A percentile compares a stretch with the other conserved stretches of the same genome.
These are phyloP conservation scores for Alauda arvensis DNA, from an alignment of 2,797 vertebrate genomes.

Conservation along the genomic window DNA sequence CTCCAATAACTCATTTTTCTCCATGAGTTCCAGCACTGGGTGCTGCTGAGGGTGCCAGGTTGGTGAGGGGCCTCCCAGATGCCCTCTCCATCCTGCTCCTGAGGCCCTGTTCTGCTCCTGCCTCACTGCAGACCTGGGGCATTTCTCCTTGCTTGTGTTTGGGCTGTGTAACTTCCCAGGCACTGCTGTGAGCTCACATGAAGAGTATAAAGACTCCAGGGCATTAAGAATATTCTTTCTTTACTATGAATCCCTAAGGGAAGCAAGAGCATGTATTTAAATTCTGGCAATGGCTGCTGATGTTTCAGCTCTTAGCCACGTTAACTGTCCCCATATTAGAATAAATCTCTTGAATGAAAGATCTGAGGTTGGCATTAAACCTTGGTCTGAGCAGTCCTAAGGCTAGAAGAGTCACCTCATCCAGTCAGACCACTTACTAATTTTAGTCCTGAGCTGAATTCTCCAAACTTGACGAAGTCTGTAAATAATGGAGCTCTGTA, in stretches of 20 bases:
- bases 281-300: not conserved
- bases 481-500: not conserved
- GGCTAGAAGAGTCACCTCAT: not conserved
- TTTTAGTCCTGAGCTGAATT: not conserved
- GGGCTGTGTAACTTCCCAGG: not conserved
- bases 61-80: fast-evolving
- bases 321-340: not conserved
- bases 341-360: not conserved
- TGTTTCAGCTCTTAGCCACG: not conserved
- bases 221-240: not conserved
- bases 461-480: not conserved
- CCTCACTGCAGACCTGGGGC: not conserved
- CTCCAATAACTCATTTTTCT: not conserved
- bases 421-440: not conserved
- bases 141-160: not conserved
- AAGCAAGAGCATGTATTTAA: not conserved
- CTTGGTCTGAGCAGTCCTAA: not conserved
- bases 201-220: not conserved
- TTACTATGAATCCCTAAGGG: not conserved
- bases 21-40: not conserved
- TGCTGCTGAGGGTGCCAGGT: not conserved
- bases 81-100: fast-evolving
- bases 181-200: not conserved
- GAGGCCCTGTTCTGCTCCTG: not conserved
- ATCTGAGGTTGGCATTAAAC: not conserved